phyloP scores from a whole-genome alignment of 2,113 vertebrate genomes.

The Pelobates fuscus region DNA sequence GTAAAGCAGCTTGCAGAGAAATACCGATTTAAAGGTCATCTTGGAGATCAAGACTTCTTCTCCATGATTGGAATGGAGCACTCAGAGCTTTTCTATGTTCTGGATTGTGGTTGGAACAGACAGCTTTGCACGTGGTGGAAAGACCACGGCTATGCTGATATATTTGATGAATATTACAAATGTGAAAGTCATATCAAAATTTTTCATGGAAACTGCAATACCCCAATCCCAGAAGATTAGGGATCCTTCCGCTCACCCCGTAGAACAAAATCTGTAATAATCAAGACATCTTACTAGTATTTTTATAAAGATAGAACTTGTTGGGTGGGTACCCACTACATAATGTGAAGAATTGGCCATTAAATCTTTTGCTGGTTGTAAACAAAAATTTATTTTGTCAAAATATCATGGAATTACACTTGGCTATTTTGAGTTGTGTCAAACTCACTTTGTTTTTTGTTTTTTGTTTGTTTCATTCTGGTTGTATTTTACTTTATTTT shows the following conservation, averaged over 20 bases:
- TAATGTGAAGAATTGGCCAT: too few relatives aligned
- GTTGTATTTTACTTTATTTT: too few relatives aligned
- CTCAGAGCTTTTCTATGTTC: slow-evolving; percentile 82
- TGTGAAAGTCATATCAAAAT: slow-evolving; percentile 84
- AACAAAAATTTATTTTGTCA: too few relatives aligned
- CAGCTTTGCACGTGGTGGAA: slow-evolving; percentile 98
- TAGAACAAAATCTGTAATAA: neutral
- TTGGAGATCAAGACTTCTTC: slow-evolving; percentile 98
- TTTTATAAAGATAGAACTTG: neutral
- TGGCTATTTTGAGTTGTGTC: too few relatives aligned
- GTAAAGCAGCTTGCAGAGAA: slow-evolving; percentile 82
- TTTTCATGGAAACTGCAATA: slow-evolving; percentile 96
- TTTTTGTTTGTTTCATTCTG: too few relatives aligned
- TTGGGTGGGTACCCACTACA: too few relatives aligned
- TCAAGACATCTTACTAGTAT: neutral
- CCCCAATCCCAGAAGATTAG: slow-evolving; percentile 83
- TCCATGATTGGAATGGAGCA: slow-evolving; percentile 97
- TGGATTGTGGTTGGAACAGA: slow-evolving; percentile 92
- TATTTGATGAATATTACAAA: slow-evolving; percentile 88
- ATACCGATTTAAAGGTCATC: slow-evolving; percentile 91
- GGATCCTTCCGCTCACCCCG: accelerated
- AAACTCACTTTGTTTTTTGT: too few relatives aligned
- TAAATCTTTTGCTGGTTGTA: too few relatives aligned
- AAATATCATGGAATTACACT: too few relatives aligned
- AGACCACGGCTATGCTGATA: slow-evolving; percentile 87